phyloP scores from a whole-genome alignment of 2,797 vertebrate species.

The Hozukius guyotensis region DNA sequence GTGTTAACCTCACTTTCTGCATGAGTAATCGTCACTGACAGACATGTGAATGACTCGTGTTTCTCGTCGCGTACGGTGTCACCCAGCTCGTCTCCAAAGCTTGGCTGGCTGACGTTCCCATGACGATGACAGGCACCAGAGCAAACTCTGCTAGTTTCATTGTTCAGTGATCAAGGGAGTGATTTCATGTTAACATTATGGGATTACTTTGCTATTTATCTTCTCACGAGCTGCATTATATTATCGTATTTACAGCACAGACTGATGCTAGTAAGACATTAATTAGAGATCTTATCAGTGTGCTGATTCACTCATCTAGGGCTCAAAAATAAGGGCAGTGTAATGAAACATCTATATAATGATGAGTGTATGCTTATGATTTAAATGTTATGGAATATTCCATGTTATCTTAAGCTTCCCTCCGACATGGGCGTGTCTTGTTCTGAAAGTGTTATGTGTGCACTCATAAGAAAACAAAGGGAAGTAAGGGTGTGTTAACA shows the following conservation, averaged over 20 bases:
- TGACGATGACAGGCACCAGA: not conserved
- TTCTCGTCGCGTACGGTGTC: not conserved
- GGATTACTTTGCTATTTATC: conserved; percentile 17
- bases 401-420: conserved; percentile 22
- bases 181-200: not conserved
- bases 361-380: not conserved
- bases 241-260: not conserved
- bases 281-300: not conserved
- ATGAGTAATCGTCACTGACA: not conserved
- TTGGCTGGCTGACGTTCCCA: not conserved
- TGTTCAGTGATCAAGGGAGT: conserved; percentile 22
- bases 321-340: not conserved
- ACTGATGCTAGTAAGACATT: not conserved
- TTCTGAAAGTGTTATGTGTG: not conserved
- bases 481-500: conserved; percentile 42
- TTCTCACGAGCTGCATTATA: not conserved
- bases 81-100: not conserved
- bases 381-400: conserved; percentile 36
- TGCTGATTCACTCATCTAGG: not conserved
- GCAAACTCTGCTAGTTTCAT: not conserved
- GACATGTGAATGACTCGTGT: not conserved
- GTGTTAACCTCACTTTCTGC: not conserved
- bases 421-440: conserved; percentile 44
- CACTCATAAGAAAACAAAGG: conserved; percentile 29
- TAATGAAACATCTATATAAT: not conserved